Evolutionary conservation across 1,140 invertebrate genomes (phyloP).

Genomic region (Leucophenga varia): DNA sequence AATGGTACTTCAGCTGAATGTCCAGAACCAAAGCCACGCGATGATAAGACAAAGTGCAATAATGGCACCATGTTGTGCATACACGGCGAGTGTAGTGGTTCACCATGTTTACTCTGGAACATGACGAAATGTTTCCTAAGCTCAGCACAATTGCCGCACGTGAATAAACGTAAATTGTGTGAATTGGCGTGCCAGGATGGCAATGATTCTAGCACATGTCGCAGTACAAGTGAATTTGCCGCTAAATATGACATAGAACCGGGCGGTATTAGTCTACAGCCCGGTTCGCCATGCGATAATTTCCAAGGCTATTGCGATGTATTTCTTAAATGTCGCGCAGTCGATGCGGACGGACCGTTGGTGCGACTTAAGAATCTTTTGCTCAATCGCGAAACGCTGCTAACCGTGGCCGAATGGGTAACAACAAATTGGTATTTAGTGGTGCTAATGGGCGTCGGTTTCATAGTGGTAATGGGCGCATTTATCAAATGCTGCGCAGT

Average conservation of each 20-base stretch:
- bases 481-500: conserved; percentile 99
- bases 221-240: conserved; percentile 84
- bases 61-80: conserved; percentile 86
- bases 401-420: conserved; percentile 84
- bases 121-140: conserved; percentile 96
- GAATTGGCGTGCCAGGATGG: conserved; percentile 94
- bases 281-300: conserved; percentile 97
- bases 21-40: conserved; percentile 74
- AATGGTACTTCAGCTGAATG: conserved; percentile 84
- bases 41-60: conserved; percentile 83
- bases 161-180: conserved; percentile 82
- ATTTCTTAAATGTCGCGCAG: conserved; percentile 94
- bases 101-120: conserved; percentile 93
- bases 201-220: conserved; percentile 73
- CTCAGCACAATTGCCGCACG: conserved; percentile 75
- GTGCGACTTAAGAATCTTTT: conserved; percentile 95
- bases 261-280: conserved; percentile 85
- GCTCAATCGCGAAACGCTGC: conserved; percentile 88
- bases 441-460: conserved; percentile 83
- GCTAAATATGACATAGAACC: conserved; percentile 70
- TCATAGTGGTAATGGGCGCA: conserved; percentile 95
- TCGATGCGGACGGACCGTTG: conserved; percentile 97
- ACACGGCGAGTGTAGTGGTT: conserved; percentile 90
- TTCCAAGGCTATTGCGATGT: conserved; percentile 98
- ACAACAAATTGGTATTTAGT: conserved; percentile 98